Percentiles rank a stretch among this genome's conserved stretches.
Conservation (phyloP, 2,888 invertebrate genomes). For the Metallyticus violacea region DNA sequence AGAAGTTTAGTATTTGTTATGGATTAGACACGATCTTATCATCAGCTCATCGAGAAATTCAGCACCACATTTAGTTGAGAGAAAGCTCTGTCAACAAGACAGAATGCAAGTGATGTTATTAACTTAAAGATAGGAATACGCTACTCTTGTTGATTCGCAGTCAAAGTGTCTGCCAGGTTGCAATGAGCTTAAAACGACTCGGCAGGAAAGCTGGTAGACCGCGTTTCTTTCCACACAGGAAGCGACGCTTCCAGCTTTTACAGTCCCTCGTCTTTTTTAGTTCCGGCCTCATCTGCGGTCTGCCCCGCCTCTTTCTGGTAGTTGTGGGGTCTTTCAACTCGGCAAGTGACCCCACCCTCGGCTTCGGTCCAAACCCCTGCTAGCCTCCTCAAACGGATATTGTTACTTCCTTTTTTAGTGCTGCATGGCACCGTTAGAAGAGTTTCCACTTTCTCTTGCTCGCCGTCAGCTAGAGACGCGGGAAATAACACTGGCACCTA, state of each 20-base stretch:
- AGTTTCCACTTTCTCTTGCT: neutral
- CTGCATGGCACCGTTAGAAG: neutral
- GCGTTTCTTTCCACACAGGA: no score
- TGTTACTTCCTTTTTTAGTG: neutral
- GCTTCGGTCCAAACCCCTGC: neutral
- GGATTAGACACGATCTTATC: no score
- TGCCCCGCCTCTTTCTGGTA: neutral
- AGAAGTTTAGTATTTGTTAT: no score
- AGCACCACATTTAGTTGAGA: no score
- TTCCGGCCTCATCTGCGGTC: neutral
- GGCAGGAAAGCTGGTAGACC: neutral
- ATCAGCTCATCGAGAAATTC: no score
- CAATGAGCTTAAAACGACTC: neutral
- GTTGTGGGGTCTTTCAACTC: neutral
- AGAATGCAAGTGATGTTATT: no score
- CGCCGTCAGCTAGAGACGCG: neutral
- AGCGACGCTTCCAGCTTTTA: neutral
- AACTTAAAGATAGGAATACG: no score
- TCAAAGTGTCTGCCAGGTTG: neutral
- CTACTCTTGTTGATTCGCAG: neutral
- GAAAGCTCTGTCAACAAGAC: no score
- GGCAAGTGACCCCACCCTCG: neutral
- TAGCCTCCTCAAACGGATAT: neutral
- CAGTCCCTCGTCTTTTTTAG: neutral
- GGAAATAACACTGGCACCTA: neutral